Percentiles rank a stretch among this genome's conserved stretches.
Conservation (phyloP, 1,140 invertebrate species). For the Pachypsylla venusta region DNA sequence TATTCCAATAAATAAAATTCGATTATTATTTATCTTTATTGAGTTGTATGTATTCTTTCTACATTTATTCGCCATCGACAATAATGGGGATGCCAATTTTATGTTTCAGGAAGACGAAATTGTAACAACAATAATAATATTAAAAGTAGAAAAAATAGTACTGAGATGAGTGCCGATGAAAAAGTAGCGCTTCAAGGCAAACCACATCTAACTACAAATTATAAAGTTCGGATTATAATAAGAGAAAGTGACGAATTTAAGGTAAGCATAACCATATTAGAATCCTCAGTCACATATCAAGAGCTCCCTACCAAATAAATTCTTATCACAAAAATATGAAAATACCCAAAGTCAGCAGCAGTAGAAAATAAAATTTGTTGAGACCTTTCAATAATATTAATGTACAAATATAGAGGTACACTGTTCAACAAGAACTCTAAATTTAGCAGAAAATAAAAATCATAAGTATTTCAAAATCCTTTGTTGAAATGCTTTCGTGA, state of each 20-base stretch:
- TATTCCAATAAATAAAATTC: too few species aligned
- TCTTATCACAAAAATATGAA: not conserved
- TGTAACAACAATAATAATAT: not conserved
- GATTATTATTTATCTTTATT: too few species aligned
- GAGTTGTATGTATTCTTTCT: too few species aligned
- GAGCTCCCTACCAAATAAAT: not conserved
- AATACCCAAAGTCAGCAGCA: not conserved
- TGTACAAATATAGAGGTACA: not conserved
- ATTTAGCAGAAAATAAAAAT: not conserved
- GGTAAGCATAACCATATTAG: conserved; percentile 45
- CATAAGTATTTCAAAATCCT: too few species aligned
- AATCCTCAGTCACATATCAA: conserved; percentile 16
- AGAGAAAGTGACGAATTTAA: conserved; percentile 98
- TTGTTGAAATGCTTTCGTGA: too few species aligned
- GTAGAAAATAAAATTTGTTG: not conserved
- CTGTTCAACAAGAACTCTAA: not conserved
- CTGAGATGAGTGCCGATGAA: conserved; percentile 53
- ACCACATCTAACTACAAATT: conserved; percentile 74
- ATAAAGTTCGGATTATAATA: conserved; percentile 69
- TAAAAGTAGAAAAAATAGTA: conserved; percentile 23
- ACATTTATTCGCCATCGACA: too few species aligned
- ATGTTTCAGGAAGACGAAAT: not conserved
- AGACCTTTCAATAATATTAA: not conserved
- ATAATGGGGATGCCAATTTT: too few species aligned
- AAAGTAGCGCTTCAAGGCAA: conserved; percentile 80